Base-by-base conservation (phyloP, 2,888 invertebrate genomes). In the Morpho helenor region DNA sequence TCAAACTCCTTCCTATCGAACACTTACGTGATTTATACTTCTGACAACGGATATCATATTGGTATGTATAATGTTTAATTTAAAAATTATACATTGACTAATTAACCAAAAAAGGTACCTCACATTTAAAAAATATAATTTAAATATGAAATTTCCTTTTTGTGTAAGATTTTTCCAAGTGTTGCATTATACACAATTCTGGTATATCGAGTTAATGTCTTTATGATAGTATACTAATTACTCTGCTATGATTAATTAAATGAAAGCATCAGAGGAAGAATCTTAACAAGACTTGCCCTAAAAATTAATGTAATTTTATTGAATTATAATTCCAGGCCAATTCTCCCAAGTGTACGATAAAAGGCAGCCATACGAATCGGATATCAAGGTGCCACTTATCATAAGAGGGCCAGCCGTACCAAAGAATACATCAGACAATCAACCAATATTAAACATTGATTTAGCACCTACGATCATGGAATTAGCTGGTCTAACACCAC, bases 1-100 rank as follows among this genome's bases (percentile, higher is more conserved):
- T 72, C 76, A 0, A 80, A 82, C 2, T 78, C 88, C 1, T 61
- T 94, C 1, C 72, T 96, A 6, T 87, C 95, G 0, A 92, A 96
- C 67, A 98, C 98, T 0, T 97, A 95, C 70, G 76, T 98, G 0
- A 93, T 98, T 53, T 96, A 94, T 71, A 95, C 97, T 0, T 97
- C 97, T 0, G 98, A 98, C 76, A 97, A 98, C 83, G 98, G 98
- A 23, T 98, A 94, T 81, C 98, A 98, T 84, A 89, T 98, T 68
- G 96, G 96, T 95, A 44, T 9, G 66, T 61, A 22, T 40, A 31
- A 7, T 50, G 40, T 8, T n/a, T 16, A 31, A 31, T 31, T 5
- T 5, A 31, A 31, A 31, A 31, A 31, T 1, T 16, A 16, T 16
- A 2, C 16, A 16, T 16, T 16, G 2, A 16, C 16, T 16, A 16